Evolutionary conservation across 2,888 invertebrate genomes (phyloP).

Genomic region (Agrochola lychnidis): DNA sequence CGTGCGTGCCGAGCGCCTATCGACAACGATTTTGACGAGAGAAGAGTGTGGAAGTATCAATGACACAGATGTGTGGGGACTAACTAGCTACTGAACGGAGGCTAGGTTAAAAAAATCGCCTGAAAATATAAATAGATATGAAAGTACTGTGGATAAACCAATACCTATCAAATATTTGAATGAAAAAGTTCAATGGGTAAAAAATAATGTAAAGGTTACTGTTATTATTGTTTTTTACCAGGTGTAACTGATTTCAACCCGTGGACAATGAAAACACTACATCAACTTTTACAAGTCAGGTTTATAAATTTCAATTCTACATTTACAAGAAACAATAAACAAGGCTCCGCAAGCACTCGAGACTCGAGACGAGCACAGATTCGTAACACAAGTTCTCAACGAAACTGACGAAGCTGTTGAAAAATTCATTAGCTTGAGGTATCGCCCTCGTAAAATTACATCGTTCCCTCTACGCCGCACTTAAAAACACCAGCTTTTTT

Average conservation of each 20-base stretch:
- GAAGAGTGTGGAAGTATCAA: slow-evolving; percentile 37
- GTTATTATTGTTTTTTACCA: no score
- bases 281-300: slow-evolving; percentile 18
- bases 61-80: slow-evolving; percentile 28
- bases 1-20: slow-evolving; percentile 44
- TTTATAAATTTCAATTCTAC: slow-evolving; percentile 51
- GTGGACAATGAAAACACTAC: background rate
- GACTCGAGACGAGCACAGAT: slow-evolving; percentile 36
- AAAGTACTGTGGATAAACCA: background rate
- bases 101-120: background rate
- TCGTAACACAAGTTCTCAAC: slow-evolving; percentile 51
- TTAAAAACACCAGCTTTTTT: slow-evolving; percentile 73
- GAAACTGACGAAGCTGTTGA: slow-evolving; percentile 67
- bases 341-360: slow-evolving; percentile 8
- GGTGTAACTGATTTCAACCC: slow-evolving; percentile 19
- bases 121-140: background rate
- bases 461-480: slow-evolving; percentile 69
- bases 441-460: slow-evolving; percentile 74
- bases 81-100: background rate
- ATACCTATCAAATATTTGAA: background rate
- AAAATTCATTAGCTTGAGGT: slow-evolving; percentile 71
- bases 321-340: slow-evolving; percentile 60
- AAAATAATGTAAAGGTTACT: no score
- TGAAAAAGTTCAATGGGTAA: no score
- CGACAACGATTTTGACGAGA: slow-evolving; percentile 50